Base-by-base conservation (phyloP, 2,888 invertebrate species). In the Temnothorax unifasciatus region DNA sequence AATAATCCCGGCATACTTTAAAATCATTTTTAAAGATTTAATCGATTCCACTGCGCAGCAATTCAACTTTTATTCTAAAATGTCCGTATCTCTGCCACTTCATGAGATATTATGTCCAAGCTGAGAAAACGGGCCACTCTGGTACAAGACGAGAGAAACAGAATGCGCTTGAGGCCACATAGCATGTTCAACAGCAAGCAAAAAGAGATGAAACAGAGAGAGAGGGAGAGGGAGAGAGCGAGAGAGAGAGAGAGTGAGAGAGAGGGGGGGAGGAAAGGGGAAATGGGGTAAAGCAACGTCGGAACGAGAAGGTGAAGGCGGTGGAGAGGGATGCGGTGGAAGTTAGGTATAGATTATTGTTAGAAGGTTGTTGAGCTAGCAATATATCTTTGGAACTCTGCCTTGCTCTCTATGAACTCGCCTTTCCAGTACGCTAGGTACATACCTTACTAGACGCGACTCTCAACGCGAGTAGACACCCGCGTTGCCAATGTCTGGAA, bases 371-470 rank as follows among this genome's bases (percentile, higher is more conserved):
- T 88, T 86, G 86, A 87, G 89, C 75, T 85, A 86, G 87, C 88
- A 86, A 89, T 90, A 86, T 88, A 87, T 90, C 90, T 87, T 83
- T 87, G 85, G 86, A 88, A 89, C 86, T 89, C 89, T 86, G 87
- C 73, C 50, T 85, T 63, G 63, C 86, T 68, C 68, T 76, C 77
- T 77, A 77, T 52, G 84, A 85, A 85, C 85, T 85, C 73, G 76
- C 52, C 71, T 57, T 84, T 61, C 50, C 50, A 52, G 63, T 59
- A 61, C 59, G 79, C 73, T 81, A 81, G 73, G 73, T 81, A 47
- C 71, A 61, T 59, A 71, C 66, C 82, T 73, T 44, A 44, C 66
- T 44, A 82, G 63, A 86, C 63, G 64, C 75, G 79, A 79, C 75
- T 64, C 68, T 73, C 81, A 54, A 71, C 76, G 57, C 57, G 47